phyloP scores from a whole-genome alignment of 2,888 invertebrate species.

The Melanostoma scalare region DNA sequence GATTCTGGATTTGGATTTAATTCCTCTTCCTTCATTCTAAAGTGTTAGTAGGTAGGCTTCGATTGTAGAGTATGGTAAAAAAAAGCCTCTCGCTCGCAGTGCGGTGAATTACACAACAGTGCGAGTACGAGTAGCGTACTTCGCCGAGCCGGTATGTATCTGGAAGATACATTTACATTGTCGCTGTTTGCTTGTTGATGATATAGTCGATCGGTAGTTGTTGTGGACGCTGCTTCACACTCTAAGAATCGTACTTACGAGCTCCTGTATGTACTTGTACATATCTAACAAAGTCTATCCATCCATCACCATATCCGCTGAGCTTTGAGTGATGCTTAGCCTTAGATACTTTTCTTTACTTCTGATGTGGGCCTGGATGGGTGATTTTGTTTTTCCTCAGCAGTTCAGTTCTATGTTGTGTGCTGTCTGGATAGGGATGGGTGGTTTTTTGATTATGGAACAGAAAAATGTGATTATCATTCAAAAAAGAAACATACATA shows the following conservation, averaged over 20 bases:
- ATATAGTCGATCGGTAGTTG: neutral
- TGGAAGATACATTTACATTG: conserved; percentile 58
- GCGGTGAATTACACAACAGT: conserved; percentile 31
- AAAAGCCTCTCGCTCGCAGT: neutral
- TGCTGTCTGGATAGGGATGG: conserved; percentile 65
- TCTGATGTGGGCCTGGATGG: neutral
- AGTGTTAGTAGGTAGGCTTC: conserved; percentile 27
- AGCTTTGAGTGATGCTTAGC: conserved; percentile 38
- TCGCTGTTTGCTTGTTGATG: conserved; percentile 21
- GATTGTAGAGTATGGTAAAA: conserved; percentile 4
- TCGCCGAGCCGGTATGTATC: conserved; percentile 30
- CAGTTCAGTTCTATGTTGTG: conserved; percentile 30
- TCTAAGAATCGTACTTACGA: no score
- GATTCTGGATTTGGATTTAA: conserved; percentile 49
- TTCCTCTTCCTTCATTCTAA: conserved; percentile 46
- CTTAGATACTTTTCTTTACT: conserved; percentile 22
- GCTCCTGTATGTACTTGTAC: neutral
- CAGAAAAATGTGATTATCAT: conserved; percentile 59
- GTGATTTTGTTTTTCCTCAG: conserved; percentile 5
- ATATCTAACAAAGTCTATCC: conserved; percentile 14
- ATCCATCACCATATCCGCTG: neutral
- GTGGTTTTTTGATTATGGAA: conserved; percentile 66
- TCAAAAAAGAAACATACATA: conserved; percentile 45
- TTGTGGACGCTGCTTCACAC: no score
- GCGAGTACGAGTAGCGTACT: conserved; percentile 7